Conservation (phyloP, 2,113 vertebrate species). For the Isurus oxyrinchus region DNA sequence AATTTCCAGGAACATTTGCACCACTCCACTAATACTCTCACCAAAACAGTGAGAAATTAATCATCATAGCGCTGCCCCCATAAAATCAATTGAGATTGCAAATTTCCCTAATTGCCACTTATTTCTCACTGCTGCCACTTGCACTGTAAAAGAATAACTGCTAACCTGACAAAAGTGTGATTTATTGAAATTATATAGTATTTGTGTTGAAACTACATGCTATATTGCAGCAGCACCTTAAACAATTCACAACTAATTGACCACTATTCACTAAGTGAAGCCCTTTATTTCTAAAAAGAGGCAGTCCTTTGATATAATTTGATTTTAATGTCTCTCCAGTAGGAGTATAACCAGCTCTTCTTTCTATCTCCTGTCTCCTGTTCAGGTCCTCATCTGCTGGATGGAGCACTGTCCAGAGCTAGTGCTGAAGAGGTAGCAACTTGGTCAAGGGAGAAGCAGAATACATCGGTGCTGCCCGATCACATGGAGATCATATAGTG, state of each 20-base stretch:
- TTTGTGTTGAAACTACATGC: too few species aligned
- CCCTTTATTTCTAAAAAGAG: neutral
- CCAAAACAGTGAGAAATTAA: neutral
- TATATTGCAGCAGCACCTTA: too few species aligned
- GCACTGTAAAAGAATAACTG: neutral
- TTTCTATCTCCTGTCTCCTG: neutral
- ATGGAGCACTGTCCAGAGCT: neutral
- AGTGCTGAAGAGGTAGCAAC: neutral
- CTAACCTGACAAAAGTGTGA: neutral
- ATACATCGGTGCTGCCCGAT: neutral
- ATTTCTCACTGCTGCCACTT: neutral
- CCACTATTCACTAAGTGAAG: too few species aligned
- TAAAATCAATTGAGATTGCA: neutral
- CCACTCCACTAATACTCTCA: too few species aligned
- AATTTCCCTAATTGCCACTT: neutral
- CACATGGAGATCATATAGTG: neutral
- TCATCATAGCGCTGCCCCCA: neutral
- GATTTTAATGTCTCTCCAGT: neutral
- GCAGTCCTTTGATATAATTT: neutral
- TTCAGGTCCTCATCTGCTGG: neutral
- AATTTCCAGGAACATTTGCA: neutral
- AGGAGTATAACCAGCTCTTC: neutral
- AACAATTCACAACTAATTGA: too few species aligned
- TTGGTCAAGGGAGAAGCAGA: neutral
- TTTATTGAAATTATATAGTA: too few species aligned